A percentile compares a stretch with the other conserved stretches of the same genome.
These are phyloP conservation scores for Zeuzera pyrina DNA, from an alignment of 2,888 invertebrate species.

Conservation along the genomic window DNA sequence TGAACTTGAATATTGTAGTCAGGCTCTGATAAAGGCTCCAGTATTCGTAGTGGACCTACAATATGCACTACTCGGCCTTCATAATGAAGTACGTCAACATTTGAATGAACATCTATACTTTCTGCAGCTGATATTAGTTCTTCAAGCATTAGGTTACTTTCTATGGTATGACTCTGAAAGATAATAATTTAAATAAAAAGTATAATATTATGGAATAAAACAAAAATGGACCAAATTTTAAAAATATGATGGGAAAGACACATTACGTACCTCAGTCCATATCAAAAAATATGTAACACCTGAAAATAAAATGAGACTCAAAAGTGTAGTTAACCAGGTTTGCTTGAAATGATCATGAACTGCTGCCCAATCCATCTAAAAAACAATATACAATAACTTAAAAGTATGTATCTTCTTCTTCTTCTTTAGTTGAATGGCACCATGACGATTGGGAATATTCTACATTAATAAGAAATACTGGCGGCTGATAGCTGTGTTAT, in stretches of 20 bases:
- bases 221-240: background rate
- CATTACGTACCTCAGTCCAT: constrained; percentile 84
- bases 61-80: constrained; percentile 86
- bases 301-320: constrained; percentile 77
- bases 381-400: no score
- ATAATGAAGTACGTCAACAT: constrained; percentile 76
- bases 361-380: constrained; percentile 48
- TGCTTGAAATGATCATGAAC: constrained; percentile 74
- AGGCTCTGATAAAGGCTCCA: constrained; percentile 88
- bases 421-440: no score
- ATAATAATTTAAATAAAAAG: constrained; percentile 7
- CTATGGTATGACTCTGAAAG: constrained; percentile 82
- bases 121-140: constrained; percentile 76
- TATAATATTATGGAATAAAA: background rate
- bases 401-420: no score
- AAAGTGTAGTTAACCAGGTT: constrained; percentile 81
- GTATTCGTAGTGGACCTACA: constrained; percentile 79
- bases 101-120: constrained; percentile 78
- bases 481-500: no score
- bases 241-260: background rate
- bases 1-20: constrained; percentile 89
- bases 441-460: no score
- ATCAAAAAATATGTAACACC: constrained; percentile 81
- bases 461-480: no score
- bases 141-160: constrained; percentile 83